Evolutionary conservation across 2,113 vertebrate genomes (phyloP).

Genomic region (Bagarius yarrelli): DNA sequence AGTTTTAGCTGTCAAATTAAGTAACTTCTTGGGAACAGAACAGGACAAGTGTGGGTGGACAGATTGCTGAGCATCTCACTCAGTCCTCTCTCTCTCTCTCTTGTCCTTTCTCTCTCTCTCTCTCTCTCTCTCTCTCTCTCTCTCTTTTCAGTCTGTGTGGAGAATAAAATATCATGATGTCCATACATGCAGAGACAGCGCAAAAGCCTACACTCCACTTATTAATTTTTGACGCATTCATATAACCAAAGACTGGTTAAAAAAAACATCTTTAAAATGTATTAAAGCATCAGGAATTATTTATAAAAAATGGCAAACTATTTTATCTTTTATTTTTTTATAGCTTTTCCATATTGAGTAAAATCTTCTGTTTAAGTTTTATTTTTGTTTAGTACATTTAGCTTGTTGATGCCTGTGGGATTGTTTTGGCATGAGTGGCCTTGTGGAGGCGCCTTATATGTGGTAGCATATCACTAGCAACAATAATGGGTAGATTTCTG

Average conservation of each 20-base stretch:
- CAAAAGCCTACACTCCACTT: slow-evolving; percentile 8
- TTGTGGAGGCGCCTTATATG: neutral
- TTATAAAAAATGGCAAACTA: neutral
- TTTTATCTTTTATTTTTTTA: neutral
- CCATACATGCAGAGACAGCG: slow-evolving; percentile 1
- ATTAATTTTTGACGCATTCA: neutral
- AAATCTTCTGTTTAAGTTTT: neutral
- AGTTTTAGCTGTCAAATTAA: slow-evolving; percentile 30
- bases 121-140: neutral
- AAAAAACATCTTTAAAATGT: too few species aligned
- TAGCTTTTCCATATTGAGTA: neutral
- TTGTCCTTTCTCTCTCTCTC: neutral
- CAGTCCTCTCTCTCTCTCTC: slow-evolving; percentile 1
- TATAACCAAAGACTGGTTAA: neutral
- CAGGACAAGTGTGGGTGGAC: slow-evolving; percentile 25
- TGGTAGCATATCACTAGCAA: neutral
- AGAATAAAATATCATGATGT: neutral
- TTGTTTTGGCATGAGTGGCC: neutral
- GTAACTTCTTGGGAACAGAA: neutral
- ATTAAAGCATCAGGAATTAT: neutral
- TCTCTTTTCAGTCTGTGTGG: neutral
- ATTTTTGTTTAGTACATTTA: neutral
- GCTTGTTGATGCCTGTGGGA: too few species aligned
- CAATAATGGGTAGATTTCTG: neutral
- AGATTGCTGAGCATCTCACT: slow-evolving; percentile 29